Evolutionary conservation across 2,113 vertebrate species (phyloP).

Genomic region (Percina caprodes): DNA sequence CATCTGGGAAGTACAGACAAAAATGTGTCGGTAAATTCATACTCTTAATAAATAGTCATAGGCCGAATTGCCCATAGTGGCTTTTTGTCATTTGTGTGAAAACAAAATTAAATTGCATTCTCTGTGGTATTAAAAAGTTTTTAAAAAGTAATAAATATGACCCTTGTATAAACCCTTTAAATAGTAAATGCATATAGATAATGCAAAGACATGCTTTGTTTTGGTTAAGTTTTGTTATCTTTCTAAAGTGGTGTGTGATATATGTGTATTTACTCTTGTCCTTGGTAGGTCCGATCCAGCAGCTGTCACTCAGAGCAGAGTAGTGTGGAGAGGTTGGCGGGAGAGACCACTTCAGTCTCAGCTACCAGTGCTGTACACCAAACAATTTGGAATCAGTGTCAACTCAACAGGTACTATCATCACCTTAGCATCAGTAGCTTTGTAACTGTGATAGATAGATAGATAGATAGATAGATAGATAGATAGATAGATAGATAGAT

Average conservation of each 20-base stretch:
- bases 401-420: conserved; percentile 58
- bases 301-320: conserved; percentile 44
- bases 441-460: neutral
- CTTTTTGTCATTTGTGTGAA: neutral
- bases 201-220: neutral
- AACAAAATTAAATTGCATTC: neutral
- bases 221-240: neutral
- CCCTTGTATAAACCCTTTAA: neutral
- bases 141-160: neutral
- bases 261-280: conserved; percentile 18
- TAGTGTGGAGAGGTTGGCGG: conserved; percentile 10
- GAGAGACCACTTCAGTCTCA: conserved; percentile 11
- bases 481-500: too few relatives aligned
- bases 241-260: neutral
- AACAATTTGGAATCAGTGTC: conserved; percentile 3
- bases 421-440: neutral
- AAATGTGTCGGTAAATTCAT: neutral
- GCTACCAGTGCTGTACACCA: conserved; percentile 19
- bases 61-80: neutral
- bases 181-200: neutral
- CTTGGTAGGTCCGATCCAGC: conserved; percentile 45
- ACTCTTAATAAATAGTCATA: neutral
- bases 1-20: neutral
- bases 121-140: too few relatives aligned
- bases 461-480: neutral